Evolutionary conservation across 2,888 invertebrate genomes (phyloP).

Genomic region (Conchocele bisecta): DNA sequence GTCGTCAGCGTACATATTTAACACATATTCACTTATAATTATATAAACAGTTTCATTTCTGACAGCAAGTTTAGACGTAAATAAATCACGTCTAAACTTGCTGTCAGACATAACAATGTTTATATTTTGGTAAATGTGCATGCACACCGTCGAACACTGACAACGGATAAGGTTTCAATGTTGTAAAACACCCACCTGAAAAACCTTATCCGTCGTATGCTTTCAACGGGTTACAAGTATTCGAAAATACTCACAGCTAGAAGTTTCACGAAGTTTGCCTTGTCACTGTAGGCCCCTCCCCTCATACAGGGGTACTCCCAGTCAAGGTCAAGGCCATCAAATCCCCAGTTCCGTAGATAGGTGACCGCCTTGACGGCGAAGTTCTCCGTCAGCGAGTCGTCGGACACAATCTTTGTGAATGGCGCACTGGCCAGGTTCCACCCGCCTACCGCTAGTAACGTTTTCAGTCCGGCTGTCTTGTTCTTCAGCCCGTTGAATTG

Average conservation of each 20-base stretch:
- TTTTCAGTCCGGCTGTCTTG: slow-evolving; percentile 70
- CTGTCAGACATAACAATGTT: too few species aligned
- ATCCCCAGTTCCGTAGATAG: slow-evolving; percentile 66
- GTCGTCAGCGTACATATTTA: too few species aligned
- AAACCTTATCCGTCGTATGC: too few species aligned
- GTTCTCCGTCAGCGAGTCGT: slow-evolving; percentile 41
- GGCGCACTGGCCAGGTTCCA: slow-evolving; percentile 73
- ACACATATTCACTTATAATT: too few species aligned
- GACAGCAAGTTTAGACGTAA: too few species aligned
- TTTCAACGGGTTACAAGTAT: too few species aligned
- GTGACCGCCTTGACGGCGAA: slow-evolving; percentile 67
- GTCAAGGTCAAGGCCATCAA: slow-evolving; percentile 79
- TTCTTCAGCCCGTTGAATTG: slow-evolving; percentile 69
- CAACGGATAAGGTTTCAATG: too few species aligned
- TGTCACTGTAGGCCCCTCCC: slow-evolving; percentile 72
- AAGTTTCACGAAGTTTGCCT: slow-evolving; percentile 64
- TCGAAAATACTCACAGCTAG: slow-evolving; percentile 64
- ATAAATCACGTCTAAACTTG: too few species aligned
- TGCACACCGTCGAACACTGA: too few species aligned
- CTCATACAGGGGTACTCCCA: slow-evolving; percentile 78
- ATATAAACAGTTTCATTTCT: too few species aligned
- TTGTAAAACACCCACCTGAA: too few species aligned
- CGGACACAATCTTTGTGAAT: slow-evolving; percentile 70
- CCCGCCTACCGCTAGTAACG: slow-evolving; percentile 78
- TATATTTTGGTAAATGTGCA: too few species aligned